Base-by-base conservation (phyloP, 2,113 vertebrate genomes). In the Nycticryphes semicollaris region DNA sequence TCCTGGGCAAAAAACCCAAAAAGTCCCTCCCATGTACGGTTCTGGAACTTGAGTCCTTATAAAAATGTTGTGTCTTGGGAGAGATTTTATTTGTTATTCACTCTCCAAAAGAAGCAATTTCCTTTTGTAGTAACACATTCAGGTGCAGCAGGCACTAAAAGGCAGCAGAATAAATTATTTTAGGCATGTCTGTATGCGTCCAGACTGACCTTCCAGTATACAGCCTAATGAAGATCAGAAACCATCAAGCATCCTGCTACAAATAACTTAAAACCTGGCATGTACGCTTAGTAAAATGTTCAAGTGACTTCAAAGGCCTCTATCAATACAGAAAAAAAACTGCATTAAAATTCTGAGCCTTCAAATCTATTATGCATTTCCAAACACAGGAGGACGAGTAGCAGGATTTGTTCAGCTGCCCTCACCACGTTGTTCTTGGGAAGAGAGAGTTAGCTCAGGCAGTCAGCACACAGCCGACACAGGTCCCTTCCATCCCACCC, bases 351-450 rank as follows among this genome's bases (percentile, higher is more conserved):
- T 87, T 86, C 85, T 60, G 79, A 93, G 68, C 88, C 64, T 84
- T 59, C 3, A 5, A 84, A 88, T 81, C 76, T 86, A 81, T 89
- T 90, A 81, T 84, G 73, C 39, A 63, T 82, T 95, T 89, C 73
- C 90, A 90, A 92, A 88, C 92, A 78, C 15, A 41, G 39, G 39
- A 62, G 64, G 57, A 62, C 1, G 3, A 89, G 85, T 6, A 75
- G 27, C 39, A 66, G 63, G 74, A 83, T 88, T 93, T 93, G 84
- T 39, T 82, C 76, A 79, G 83, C 41, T 3, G 8, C 91, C 84
- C 84, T 87, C 60, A 27, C 21, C 0, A 0, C 0, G 0, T 0
- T n/a, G 28, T 10, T 69, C 68, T 53, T 13, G 5, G 41, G 43
- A 31, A n/a, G 35, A 68, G 28, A 7, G 48, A 33, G 35, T 31